phyloP scores from a whole-genome alignment of 2,888 invertebrate species.

The Phlogophora meticulosa region DNA sequence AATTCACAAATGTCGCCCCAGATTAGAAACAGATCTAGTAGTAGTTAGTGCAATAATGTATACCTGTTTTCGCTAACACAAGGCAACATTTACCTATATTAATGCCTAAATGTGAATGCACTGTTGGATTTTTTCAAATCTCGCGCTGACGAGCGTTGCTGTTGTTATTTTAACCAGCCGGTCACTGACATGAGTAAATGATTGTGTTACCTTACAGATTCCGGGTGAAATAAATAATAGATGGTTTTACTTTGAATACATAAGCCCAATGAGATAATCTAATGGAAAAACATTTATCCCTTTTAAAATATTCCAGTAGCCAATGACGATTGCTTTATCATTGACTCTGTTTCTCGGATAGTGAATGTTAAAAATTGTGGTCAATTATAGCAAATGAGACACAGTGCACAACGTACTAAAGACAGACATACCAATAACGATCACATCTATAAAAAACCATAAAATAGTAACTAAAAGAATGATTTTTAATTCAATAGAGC shows the following conservation, averaged over 20 bases:
- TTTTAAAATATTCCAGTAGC: conserved; percentile 1
- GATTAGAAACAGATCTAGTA: conserved; percentile 5
- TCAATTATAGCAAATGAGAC: conserved; percentile 2
- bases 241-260: background rate
- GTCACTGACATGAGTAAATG: background rate
- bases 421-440: conserved; percentile 10
- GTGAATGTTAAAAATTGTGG: conserved; percentile 6
- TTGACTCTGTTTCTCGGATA: background rate
- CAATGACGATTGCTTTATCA: background rate
- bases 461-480: no score
- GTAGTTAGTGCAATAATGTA: background rate
- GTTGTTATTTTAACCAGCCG: background rate
- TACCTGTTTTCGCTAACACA: no score
- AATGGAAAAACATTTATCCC: conserved; percentile 1
- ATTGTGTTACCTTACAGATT: background rate
- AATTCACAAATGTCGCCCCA: background rate
- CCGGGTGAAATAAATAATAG: background rate
- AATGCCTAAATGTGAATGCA: no score
- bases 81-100: no score
- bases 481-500: no score
- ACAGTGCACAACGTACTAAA: conserved; percentile 21
- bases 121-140: no score
- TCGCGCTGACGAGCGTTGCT: no score
- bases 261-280: conserved; percentile 3
- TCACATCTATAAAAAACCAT: conserved; percentile 12